Evolutionary conservation across 2,113 vertebrate species (phyloP), one percentile per base, ranked within the genome.

Genomic region (Excalfactoria chinensis): DNA sequence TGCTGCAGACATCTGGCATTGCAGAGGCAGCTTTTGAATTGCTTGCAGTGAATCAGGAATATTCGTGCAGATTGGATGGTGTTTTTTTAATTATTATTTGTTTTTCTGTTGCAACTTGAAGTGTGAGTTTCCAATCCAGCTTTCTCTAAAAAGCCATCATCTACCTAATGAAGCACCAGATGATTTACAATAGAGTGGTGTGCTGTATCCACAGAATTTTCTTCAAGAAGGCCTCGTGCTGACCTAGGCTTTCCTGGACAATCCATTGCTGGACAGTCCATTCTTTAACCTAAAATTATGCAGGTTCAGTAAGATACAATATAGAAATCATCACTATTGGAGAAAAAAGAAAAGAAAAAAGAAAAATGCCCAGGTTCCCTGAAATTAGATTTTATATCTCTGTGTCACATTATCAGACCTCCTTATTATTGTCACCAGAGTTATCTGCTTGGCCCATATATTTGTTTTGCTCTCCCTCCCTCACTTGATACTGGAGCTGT

Each of bases 391-490:
- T 93, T 32, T 84, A 85, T 67, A 95, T 95, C 87, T 80, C 66
- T 59, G 37, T 88, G 95, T 95, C 83, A 84, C 30, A 37, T 63
- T 95, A 94, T 95, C 92, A 93, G 55, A n/a, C 58, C 66, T 87
- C 30, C 74, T 84, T 91, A 53, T 92, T 93, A 88, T 46, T 95
- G 84, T 96, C 95, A 93, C 92, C 70, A 78, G 40, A 56, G 53
- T 93, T 96, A 97, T 96, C 95, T 93, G 71, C 68, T 28, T 13
- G 46, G 78, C 19, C 66, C 67, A 82, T 60, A n/a, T 71, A n/a
- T 92, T 95, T 92, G 41, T 88, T 82, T 96, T 95, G 94, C 95
- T 86, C 88, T 92, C 58, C 48, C 34, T 83, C 69, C 78, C 68
- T 72, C 76, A 66, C 86, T 96, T 96, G 91, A 93, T 92, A 80